Percentiles rank a stretch among this genome's conserved stretches.
Conservation (phyloP, 2,888 invertebrate genomes). For the Colostygia pectinataria region DNA sequence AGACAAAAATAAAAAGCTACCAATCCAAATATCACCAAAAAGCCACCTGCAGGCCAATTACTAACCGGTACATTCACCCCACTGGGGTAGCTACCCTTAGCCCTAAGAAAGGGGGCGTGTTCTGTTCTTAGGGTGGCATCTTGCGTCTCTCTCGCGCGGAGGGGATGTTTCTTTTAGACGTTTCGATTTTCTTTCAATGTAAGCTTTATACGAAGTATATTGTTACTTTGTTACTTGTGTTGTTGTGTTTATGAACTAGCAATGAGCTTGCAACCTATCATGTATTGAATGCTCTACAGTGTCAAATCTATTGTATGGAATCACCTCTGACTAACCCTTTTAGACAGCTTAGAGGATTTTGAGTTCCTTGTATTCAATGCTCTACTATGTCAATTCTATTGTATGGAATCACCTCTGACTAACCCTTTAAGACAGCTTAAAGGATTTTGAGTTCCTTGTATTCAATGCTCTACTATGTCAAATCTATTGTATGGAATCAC, state of each 20-base stretch:
- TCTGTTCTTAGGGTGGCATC: slow-evolving; percentile 48
- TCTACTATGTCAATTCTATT: no score
- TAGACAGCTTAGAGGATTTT: no score
- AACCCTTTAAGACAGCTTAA: no score
- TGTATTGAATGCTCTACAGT: no score
- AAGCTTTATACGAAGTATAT: background rate
- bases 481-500: no score
- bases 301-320: no score
- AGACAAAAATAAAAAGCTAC: slow-evolving; percentile 15
- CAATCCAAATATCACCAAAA: slow-evolving; percentile 27
- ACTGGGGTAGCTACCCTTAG: slow-evolving; percentile 47
- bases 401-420: no score
- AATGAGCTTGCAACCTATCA: no score
- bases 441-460: no score
- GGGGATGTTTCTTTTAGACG: slow-evolving; percentile 26
- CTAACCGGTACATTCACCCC: slow-evolving; percentile 53
- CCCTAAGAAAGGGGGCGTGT: slow-evolving; percentile 68
- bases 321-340: no score
- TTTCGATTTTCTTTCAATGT: slow-evolving; percentile 36
- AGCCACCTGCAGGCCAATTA: slow-evolving; percentile 60
- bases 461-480: no score
- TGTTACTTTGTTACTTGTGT: background rate
- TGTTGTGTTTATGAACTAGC: background rate
- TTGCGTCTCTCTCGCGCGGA: slow-evolving; percentile 51
- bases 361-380: no score